A percentile compares a stretch with the other conserved stretches of the same genome.
phyloP scores from a whole-genome alignment of 2,888 invertebrate species.

The Thymelicus lineola region DNA sequence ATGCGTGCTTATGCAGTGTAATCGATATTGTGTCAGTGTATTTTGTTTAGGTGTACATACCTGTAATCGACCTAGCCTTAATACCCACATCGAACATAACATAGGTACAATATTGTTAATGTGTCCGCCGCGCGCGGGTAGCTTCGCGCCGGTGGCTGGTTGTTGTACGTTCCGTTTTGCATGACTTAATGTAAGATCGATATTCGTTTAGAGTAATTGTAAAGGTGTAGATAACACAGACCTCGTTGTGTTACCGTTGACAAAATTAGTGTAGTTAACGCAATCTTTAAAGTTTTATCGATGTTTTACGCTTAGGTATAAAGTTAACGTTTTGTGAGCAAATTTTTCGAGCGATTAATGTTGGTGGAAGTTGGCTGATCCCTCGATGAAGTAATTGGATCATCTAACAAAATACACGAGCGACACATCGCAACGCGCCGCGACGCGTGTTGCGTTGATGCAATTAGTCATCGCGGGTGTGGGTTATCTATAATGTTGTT shows the following conservation, averaged over 20 bases:
- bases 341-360: slow-evolving; percentile 78
- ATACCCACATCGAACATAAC: slow-evolving; percentile 80
- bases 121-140: slow-evolving; percentile 39
- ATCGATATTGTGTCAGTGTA: slow-evolving; percentile 68
- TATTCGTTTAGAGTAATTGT: slow-evolving; percentile 72
- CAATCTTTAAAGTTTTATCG: slow-evolving; percentile 69
- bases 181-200: slow-evolving; percentile 77
- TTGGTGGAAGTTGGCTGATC: slow-evolving; percentile 38
- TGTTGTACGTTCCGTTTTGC: slow-evolving; percentile 70
- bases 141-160: slow-evolving; percentile 45
- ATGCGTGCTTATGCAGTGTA: slow-evolving; percentile 80
- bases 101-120: slow-evolving; percentile 67
- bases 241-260: slow-evolving; percentile 65
- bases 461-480: slow-evolving; percentile 44
- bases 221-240: slow-evolving; percentile 65
- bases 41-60: slow-evolving; percentile 76
- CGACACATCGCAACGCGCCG: slow-evolving; percentile 5
- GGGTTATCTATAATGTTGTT: slow-evolving; percentile 41
- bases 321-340: slow-evolving; percentile 72
- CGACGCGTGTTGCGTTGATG: slow-evolving; percentile 42
- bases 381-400: slow-evolving; percentile 39
- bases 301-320: slow-evolving; percentile 81
- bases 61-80: slow-evolving; percentile 80
- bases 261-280: slow-evolving; percentile 63
- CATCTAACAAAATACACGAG: slow-evolving; percentile 40